phyloP scores from a whole-genome alignment of 2,888 invertebrate species.

The Aphidius colemani region DNA sequence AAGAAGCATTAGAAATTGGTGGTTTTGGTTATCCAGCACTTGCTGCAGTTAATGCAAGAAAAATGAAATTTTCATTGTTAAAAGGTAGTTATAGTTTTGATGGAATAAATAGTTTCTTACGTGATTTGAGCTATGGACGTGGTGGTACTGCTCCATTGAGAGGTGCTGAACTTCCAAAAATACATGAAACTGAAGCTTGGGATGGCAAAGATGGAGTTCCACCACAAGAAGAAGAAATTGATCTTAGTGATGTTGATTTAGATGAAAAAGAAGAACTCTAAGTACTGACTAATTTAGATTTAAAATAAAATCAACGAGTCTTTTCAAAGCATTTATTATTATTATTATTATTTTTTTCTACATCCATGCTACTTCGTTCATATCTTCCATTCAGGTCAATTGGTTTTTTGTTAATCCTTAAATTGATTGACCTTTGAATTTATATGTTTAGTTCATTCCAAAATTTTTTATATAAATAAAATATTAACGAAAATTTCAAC shows the following conservation, averaged over 20 bases:
- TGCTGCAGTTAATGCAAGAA: conserved; percentile 94
- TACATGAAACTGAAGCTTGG: conserved; percentile 77
- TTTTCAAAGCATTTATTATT: background rate
- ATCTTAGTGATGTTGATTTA: conserved; percentile 86
- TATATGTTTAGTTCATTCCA: background rate
- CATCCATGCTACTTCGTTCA: background rate
- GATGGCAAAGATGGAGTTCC: conserved; percentile 93
- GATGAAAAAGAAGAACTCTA: conserved; percentile 81
- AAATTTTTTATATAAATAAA: conserved; percentile 11
- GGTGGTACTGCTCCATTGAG: conserved; percentile 88
- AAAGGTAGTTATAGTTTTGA: conserved; percentile 92
- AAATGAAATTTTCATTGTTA: conserved; percentile 93
- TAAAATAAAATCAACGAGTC: conserved; percentile 6
- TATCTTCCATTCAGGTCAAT: background rate
- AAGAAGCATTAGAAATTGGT: conserved; percentile 90
- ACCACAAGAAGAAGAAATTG: conserved; percentile 86
- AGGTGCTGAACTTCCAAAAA: conserved; percentile 79
- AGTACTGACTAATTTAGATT: conserved; percentile 38
- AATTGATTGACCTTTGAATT: background rate
- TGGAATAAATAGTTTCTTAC: conserved; percentile 94
- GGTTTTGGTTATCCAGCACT: conserved; percentile 99
- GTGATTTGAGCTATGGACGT: conserved; percentile 90
- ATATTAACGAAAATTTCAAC: conserved; percentile 9
- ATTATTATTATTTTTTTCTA: conserved; percentile 17
- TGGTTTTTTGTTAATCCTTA: conserved; percentile 1